Evolutionary conservation across 2,113 vertebrate species (phyloP).

Genomic region (Alethe diademata): DNA sequence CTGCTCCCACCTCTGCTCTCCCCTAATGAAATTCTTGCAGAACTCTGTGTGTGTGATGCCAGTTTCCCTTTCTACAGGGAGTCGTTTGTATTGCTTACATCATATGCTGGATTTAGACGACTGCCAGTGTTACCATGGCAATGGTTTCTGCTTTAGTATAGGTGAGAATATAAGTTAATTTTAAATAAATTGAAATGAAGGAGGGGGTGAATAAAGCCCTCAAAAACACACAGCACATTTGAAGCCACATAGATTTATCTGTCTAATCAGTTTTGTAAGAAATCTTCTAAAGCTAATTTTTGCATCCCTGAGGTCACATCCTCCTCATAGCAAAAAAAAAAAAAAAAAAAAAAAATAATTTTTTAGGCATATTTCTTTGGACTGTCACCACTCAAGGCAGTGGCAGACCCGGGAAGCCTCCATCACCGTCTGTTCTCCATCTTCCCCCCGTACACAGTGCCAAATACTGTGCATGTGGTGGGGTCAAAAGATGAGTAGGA

Average conservation of each 20-base stretch:
- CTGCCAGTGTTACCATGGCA: constrained; percentile 57
- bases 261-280: neutral
- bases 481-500: neutral
- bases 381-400: neutral
- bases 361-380: neutral
- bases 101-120: constrained; percentile 52
- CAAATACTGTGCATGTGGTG: rapidly evolving
- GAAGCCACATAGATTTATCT: neutral
- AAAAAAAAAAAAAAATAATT: neutral
- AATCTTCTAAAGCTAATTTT: neutral
- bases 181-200: constrained; percentile 60
- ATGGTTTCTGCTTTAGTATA: constrained; percentile 66
- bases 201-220: neutral
- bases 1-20: neutral
- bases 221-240: neutral
- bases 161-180: constrained; percentile 73
- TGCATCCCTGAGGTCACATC: neutral
- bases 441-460: rapidly evolving
- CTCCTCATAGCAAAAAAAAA: neutral
- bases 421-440: neutral
- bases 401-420: neutral
- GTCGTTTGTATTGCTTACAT: constrained; percentile 1
- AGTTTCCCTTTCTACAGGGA: neutral
- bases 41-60: neutral
- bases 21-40: neutral